Evolutionary conservation across 2,113 vertebrate species (phyloP), one percentile per base, ranked within the genome.

Genomic region (Promerops cafer): DNA sequence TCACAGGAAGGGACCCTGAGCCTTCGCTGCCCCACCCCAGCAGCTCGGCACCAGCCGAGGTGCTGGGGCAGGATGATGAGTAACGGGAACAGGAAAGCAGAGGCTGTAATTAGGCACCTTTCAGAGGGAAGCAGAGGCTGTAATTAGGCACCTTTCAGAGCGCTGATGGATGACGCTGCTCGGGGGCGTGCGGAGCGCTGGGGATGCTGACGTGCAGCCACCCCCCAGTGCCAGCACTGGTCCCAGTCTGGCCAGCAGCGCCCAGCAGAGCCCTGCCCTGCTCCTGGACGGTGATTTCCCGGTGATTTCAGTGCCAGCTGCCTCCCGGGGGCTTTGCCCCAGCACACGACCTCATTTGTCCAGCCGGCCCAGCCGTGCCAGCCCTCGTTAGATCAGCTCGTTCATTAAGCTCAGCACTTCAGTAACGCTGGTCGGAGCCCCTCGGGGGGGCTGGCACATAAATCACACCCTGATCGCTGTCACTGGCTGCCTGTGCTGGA

Each of bases 41-140:
- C 84, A 53, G 75, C 75, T 85, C 28, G 0, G 2, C 5, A 7
- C 24, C 4, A 24, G 31, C 14, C 0, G 69, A 59, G 77, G 60
- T 5, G 26, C 35, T 5, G 57, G 69, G 88, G 78, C 87, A 53
- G 89, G 95, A 60, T 83, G 94, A 93, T 93, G 80, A 94, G 82
- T 71, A 68, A 52, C 12, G 26, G 14, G 1, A 47, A 27, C 35
- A 53, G 84, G 57, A 22, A 87, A 65, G 91, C 96, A 95, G 39
- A 91, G 7, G 68, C 95, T 93, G 93, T 83, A 80, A 90, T 90
- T n/a, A 95, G 79, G 84, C 87, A 59, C 89, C 91, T 69, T 69
- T 57, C 93, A 70, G 81, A 52, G 72, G n/a, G n/a, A n/a, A n/a
- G n/a, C n/a, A n/a, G n/a, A n/a, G n/a, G 64, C 95, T 92, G 92